Conservation (phyloP, 2,797 vertebrate genomes). For the Trichosurus vulpecula region DNA sequence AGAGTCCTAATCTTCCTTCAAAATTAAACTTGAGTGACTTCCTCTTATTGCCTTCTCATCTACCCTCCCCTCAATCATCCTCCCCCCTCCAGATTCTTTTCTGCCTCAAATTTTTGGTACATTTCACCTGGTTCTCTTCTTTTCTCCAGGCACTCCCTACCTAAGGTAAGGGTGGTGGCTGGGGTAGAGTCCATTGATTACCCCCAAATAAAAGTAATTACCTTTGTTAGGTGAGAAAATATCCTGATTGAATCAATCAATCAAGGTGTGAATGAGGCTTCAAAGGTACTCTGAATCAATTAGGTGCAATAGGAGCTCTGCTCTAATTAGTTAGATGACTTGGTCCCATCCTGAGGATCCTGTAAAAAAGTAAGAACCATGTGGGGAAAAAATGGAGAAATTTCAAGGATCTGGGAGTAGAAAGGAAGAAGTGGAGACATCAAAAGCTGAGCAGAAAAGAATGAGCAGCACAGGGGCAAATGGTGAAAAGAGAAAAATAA, state of each 20-base stretch:
- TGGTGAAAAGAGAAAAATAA: not conserved
- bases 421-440: not conserved
- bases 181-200: not conserved
- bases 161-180: not conserved
- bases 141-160: not conserved
- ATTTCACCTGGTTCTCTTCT: not conserved
- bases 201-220: not conserved
- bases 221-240: not conserved
- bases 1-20: not conserved
- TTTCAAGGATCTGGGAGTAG: not conserved
- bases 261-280: not conserved
- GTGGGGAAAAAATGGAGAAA: not conserved
- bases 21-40: not conserved
- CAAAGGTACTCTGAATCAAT: not conserved
- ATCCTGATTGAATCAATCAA: not conserved
- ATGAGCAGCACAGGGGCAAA: not conserved
- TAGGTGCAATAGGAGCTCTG: not conserved
- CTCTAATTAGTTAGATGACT: not conserved
- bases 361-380: not conserved
- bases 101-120: not conserved
- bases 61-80: not conserved
- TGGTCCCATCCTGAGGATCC: not conserved
- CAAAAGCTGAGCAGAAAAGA: not conserved
- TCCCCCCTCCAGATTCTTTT: not conserved
- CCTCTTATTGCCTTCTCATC: not conserved